Conservation (phyloP, 2,113 vertebrate species). For the Leptobrachium ailaonicum region DNA sequence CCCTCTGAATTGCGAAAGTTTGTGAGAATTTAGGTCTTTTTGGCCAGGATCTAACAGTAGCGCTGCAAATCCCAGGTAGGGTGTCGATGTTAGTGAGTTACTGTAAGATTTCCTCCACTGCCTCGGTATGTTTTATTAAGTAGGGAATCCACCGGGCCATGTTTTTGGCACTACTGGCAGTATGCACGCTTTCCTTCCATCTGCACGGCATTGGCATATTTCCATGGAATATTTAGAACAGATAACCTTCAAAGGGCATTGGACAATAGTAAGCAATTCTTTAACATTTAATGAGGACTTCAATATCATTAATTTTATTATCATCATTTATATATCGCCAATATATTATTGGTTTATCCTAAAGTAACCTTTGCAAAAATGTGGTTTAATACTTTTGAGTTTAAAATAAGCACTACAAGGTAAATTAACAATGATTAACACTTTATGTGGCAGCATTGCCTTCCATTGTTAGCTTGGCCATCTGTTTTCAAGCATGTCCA, state of each 20-base stretch:
- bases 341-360: too few species aligned
- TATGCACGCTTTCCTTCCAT: slow-evolving; percentile 25
- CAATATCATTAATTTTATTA: too few species aligned
- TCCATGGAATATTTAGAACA: slow-evolving; percentile 20
- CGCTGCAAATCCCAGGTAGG: slow-evolving; percentile 1
- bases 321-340: too few species aligned
- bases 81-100: background rate
- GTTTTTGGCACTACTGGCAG: slow-evolving; percentile 29
- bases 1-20: slow-evolving; percentile 4
- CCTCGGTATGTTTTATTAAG: slow-evolving; percentile 38
- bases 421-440: too few species aligned
- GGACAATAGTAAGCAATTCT: background rate
- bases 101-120: slow-evolving; percentile 1
- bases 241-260: slow-evolving; percentile 7
- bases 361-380: too few species aligned
- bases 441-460: too few species aligned
- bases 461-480: too few species aligned
- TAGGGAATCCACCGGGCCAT: slow-evolving; percentile 8
- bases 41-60: background rate
- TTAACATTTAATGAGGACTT: too few species aligned
- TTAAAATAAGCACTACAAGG: too few species aligned
- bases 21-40: background rate
- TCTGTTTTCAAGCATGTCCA: too few species aligned
- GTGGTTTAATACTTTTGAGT: too few species aligned
- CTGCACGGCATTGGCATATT: slow-evolving; percentile 13